A percentile compares a stretch with the other conserved stretches of the same genome.
Conservation (phyloP, 2,888 invertebrate genomes). For the Abrostola tripartita region DNA sequence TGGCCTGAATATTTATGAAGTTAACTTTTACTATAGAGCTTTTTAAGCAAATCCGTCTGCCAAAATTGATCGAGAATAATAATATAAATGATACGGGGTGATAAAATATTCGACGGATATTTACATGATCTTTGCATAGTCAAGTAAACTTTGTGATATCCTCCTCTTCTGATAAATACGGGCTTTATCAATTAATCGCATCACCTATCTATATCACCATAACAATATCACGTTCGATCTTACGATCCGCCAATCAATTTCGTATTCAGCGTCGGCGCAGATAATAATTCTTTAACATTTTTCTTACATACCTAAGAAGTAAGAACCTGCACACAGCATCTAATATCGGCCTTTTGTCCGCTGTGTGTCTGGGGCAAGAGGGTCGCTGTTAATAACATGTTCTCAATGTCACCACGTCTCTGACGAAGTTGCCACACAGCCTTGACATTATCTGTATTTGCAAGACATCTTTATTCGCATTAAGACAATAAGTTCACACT, state of each 20-base stretch:
- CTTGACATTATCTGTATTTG: slow-evolving; percentile 69
- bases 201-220: neutral
- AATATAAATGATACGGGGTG: slow-evolving; percentile 51
- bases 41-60: slow-evolving; percentile 67
- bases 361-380: slow-evolving; percentile 26
- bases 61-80: slow-evolving; percentile 58
- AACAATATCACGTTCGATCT: neutral
- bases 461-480: slow-evolving; percentile 42
- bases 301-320: slow-evolving; percentile 7
- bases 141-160: no score
- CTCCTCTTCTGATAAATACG: no score
- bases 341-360: slow-evolving; percentile 11
- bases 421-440: slow-evolving; percentile 55
- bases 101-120: slow-evolving; percentile 16
- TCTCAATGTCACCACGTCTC: slow-evolving; percentile 66
- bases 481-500: slow-evolving; percentile 38
- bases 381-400: slow-evolving; percentile 52
- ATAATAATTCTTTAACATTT: slow-evolving; percentile 13
- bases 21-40: slow-evolving; percentile 71
- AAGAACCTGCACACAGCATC: slow-evolving; percentile 3
- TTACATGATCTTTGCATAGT: slow-evolving; percentile 12
- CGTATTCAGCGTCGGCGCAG: neutral
- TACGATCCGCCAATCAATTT: neutral
- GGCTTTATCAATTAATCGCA: no score
- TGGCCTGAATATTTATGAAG: slow-evolving; percentile 79